Percentiles rank a stretch among this genome's conserved stretches.
phyloP scores from a whole-genome alignment of 2,113 vertebrate genomes.

The Chaetodon trifascialis region DNA sequence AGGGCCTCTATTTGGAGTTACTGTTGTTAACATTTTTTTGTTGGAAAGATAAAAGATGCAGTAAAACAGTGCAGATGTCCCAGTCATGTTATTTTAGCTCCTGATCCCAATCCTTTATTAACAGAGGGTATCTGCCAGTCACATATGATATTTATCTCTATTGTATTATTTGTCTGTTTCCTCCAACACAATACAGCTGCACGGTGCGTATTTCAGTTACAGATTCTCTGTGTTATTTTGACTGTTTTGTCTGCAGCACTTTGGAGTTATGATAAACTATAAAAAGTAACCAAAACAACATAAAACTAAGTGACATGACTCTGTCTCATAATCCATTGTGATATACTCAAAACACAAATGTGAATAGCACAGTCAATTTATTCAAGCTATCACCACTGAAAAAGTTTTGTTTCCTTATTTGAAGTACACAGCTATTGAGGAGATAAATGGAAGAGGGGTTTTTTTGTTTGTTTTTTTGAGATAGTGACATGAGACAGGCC shows the following conservation, averaged over 20 bases:
- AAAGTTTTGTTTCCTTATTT: constrained; percentile 3
- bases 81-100: background rate
- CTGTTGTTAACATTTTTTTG: background rate
- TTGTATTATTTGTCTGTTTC: background rate
- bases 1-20: background rate
- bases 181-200: background rate
- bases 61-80: background rate
- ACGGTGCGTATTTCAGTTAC: background rate
- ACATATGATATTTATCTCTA: background rate
- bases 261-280: background rate
- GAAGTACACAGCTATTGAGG: constrained; percentile 9
- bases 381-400: background rate
- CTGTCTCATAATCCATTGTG: background rate
- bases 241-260: background rate
- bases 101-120: background rate
- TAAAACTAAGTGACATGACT: background rate
- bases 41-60: background rate
- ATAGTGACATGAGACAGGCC: constrained; percentile 31
- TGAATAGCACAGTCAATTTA: background rate
- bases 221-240: background rate
- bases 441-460: constrained; percentile 1
- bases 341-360: background rate
- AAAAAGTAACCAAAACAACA: background rate
- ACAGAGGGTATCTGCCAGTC: background rate
- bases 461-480: background rate